phyloP scores from a whole-genome alignment of 2,113 vertebrate species.

The Hymenochirus boettgeri region DNA sequence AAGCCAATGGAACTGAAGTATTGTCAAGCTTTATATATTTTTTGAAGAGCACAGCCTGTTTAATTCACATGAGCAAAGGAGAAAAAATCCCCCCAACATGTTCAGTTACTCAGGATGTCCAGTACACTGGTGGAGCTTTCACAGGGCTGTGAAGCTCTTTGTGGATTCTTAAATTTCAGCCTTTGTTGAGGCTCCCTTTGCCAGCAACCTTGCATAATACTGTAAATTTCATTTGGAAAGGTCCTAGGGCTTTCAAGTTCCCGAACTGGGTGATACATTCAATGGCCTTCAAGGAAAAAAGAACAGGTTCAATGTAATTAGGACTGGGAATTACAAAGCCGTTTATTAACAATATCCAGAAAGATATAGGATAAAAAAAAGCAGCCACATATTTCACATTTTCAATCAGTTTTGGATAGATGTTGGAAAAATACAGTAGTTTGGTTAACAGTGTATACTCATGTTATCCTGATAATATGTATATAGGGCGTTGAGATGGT shows the following conservation, averaged over 20 bases:
- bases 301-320: too few relatives aligned
- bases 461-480: too few relatives aligned
- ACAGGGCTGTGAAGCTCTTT: slow-evolving; percentile 72
- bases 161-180: slow-evolving; percentile 83
- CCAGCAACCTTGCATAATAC: slow-evolving; percentile 97
- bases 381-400: too few relatives aligned
- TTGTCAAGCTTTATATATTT: not conserved
- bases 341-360: too few relatives aligned
- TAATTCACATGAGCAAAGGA: not conserved
- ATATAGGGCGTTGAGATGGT: too few relatives aligned
- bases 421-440: too few relatives aligned
- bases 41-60: not conserved
- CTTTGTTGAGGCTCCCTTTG: slow-evolving; percentile 90
- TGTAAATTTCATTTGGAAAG: too few relatives aligned
- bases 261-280: slow-evolving; percentile 91
- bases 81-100: not conserved
- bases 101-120: slow-evolving; percentile 73
- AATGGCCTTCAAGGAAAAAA: slow-evolving; percentile 72
- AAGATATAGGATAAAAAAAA: too few relatives aligned
- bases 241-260: slow-evolving; percentile 87
- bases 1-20: too few relatives aligned
- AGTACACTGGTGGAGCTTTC: slow-evolving; percentile 84
- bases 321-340: too few relatives aligned
- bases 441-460: too few relatives aligned
- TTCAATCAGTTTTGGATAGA: too few relatives aligned